These are phyloP conservation scores for Falco columbarius DNA, from an alignment of 2,797 vertebrate species.

Conservation along the genomic window DNA sequence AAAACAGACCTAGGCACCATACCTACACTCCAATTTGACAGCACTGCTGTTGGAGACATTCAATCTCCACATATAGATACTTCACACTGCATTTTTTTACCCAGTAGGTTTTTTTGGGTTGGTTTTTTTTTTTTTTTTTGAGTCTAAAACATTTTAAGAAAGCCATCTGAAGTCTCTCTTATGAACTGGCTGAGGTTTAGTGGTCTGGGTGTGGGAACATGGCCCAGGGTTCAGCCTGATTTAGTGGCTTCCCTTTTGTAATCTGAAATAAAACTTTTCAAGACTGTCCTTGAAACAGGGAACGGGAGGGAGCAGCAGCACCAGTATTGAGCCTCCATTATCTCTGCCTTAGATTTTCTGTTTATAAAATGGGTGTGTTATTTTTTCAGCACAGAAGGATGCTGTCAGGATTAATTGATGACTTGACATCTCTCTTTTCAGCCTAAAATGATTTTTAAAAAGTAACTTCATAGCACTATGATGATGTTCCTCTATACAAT, in stretches of 20 bases:
- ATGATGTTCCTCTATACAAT: not conserved
- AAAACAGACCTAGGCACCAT: not conserved
- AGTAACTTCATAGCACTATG: not conserved
- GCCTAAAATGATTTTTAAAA: not conserved
- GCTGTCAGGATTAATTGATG: constrained; percentile 63
- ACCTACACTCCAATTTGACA: not conserved
- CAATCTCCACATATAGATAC: not conserved
- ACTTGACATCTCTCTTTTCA: constrained; percentile 52
- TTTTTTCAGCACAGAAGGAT: constrained; percentile 64
- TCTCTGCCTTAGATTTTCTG: not conserved
- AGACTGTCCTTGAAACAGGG: not conserved
- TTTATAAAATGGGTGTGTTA: constrained; percentile 42
- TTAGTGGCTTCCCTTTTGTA: not conserved
- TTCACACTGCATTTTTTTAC: not conserved
- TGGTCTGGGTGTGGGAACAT: not conserved
- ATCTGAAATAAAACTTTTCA: not conserved
- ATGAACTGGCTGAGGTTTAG: not conserved
- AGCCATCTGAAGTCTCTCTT: not conserved
- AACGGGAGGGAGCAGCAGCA: not conserved
- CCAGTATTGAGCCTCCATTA: not conserved
- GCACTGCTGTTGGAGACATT: not conserved
- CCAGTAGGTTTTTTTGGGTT: no score
- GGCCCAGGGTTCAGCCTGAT: not conserved
- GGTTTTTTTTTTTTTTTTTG: not conserved
- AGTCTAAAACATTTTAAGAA: not conserved